These are phyloP conservation scores for Steatornis caripensis DNA, from an alignment of 2,113 vertebrate species.

Conservation along the genomic window DNA sequence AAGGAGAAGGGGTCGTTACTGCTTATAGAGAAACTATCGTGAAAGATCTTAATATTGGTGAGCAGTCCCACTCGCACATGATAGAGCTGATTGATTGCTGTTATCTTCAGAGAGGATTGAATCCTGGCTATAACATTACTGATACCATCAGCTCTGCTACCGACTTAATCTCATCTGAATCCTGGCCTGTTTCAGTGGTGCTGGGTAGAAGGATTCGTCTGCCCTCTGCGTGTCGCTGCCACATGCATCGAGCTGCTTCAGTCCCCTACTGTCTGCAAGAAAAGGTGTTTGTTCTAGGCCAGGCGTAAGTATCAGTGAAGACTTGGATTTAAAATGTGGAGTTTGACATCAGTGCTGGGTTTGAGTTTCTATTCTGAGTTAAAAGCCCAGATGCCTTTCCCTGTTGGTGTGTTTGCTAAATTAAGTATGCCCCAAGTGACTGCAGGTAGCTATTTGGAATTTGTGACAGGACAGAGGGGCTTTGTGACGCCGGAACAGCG, in stretches of 20 bases:
- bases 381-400: not conserved
- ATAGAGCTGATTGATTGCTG: too few species aligned
- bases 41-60: not conserved
- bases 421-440: not conserved
- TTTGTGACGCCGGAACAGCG: fast-evolving
- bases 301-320: not conserved
- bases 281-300: not conserved
- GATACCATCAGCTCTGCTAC: not conserved
- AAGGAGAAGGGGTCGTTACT: not conserved
- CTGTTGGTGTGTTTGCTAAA: not conserved
- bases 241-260: fast-evolving
- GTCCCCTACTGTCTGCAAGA: not conserved
- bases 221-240: not conserved
- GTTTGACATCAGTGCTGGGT: too few species aligned
- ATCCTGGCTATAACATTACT: not conserved
- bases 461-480: not conserved
- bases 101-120: not conserved
- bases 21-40: not conserved
- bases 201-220: not conserved
- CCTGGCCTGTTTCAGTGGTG: too few species aligned
- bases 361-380: not conserved
- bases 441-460: not conserved
- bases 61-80: not conserved
- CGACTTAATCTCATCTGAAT: not conserved
- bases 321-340: not conserved